Conservation (phyloP, 2,797 vertebrate species). For the Pempheris klunzingeri region DNA sequence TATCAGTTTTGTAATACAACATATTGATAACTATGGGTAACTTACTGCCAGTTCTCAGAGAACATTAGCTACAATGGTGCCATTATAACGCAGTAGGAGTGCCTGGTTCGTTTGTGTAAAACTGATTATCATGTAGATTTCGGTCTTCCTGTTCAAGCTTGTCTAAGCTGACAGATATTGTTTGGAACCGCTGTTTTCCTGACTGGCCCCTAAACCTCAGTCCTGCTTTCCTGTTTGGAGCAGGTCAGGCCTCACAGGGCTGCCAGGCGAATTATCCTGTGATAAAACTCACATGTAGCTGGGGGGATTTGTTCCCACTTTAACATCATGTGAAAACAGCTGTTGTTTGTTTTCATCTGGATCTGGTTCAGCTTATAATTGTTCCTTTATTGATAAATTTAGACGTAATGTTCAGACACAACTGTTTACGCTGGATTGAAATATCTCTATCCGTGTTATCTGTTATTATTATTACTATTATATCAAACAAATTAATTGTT, state of each 20-base stretch:
- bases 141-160: slow-evolving; percentile 63
- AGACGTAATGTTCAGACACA: slow-evolving; percentile 10
- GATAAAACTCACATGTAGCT: slow-evolving; percentile 63
- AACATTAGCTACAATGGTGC: slow-evolving; percentile 2
- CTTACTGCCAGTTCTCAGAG: neutral
- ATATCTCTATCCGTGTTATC: neutral
- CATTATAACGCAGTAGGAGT: neutral
- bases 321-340: slow-evolving; percentile 41
- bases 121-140: slow-evolving; percentile 33
- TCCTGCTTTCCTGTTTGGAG: slow-evolving; percentile 75
- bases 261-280: slow-evolving; percentile 58
- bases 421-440: neutral
- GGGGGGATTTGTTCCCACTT: slow-evolving; percentile 37
- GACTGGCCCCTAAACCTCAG: slow-evolving; percentile 46
- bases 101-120: slow-evolving; percentile 22
- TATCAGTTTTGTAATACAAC: neutral
- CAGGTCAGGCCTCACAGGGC: slow-evolving; percentile 44
- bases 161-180: slow-evolving; percentile 58
- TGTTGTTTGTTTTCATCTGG: slow-evolving; percentile 44
- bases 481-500: neutral
- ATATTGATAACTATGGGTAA: neutral
- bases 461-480: too few species aligned
- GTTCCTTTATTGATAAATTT: slow-evolving; percentile 38
- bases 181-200: slow-evolving; percentile 64
- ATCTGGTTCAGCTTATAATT: slow-evolving; percentile 12